Evolutionary conservation across 53 echinoderm and acorn worm species (phyloP).

Genomic region (Echinarachnius parma): DNA sequence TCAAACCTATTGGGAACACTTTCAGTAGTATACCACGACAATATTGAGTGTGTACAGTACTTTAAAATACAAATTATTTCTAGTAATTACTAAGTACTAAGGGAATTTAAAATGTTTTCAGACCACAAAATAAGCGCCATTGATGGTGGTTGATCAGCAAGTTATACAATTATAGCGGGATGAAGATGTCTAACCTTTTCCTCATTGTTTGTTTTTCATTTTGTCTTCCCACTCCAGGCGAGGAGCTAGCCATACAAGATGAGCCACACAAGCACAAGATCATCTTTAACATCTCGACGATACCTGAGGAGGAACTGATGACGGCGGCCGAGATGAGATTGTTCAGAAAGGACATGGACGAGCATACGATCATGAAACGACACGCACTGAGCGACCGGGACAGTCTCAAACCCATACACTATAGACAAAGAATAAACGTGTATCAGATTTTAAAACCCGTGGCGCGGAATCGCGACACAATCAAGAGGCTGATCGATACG

Average conservation of each 20-base stretch:
- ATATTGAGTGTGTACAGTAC: too few relatives aligned
- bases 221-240: constrained; percentile 46
- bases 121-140: too few relatives aligned
- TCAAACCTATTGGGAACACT: background rate
- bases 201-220: background rate
- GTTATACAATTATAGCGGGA: too few relatives aligned
- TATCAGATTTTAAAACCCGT: constrained; percentile 93
- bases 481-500: constrained; percentile 95
- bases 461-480: constrained; percentile 73
- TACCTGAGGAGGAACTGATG: constrained; percentile 73
- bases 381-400: constrained; percentile 46
- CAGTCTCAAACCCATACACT: constrained; percentile 27
- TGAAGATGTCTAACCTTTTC: background rate
- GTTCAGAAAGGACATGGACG: constrained; percentile 64
- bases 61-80: too few relatives aligned
- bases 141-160: too few relatives aligned
- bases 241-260: background rate
- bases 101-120: too few relatives aligned
- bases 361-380: constrained; percentile 54
- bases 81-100: too few relatives aligned
- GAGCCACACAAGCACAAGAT: constrained; percentile 65
- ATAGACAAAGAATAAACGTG: constrained; percentile 87
- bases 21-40: too few relatives aligned
- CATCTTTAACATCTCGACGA: constrained; percentile 74
- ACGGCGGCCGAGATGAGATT: constrained; percentile 83